phyloP scores from a whole-genome alignment of 2,888 invertebrate genomes.

The Drepanosiphum platanoidis region DNA sequence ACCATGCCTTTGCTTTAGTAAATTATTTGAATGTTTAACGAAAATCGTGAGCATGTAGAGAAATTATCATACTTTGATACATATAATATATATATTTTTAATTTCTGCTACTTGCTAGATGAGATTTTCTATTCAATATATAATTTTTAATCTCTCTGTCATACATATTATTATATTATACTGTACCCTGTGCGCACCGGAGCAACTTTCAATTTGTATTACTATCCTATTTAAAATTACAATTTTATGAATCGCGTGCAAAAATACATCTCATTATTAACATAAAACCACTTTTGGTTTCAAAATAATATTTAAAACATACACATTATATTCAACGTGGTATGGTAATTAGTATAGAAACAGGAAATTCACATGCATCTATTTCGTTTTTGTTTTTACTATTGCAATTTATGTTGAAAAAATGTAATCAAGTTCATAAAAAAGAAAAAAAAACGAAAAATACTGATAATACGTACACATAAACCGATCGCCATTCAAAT shows the following conservation, averaged over 20 bases:
- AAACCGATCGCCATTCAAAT: too few species aligned
- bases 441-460: too few species aligned
- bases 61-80: background rate
- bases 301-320: background rate
- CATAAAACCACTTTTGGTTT: background rate
- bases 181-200: background rate
- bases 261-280: background rate
- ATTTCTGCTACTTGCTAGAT: background rate
- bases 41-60: background rate
- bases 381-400: background rate
- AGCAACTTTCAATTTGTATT: background rate
- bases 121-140: background rate
- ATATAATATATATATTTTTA: too few species aligned
- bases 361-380: background rate
- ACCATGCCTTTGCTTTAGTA: background rate
- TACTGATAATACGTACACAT: too few species aligned
- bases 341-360: background rate
- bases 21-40: background rate
- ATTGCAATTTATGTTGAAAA: background rate
- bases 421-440: too few species aligned
- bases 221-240: background rate
- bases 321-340: background rate
- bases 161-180: background rate
- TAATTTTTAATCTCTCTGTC: background rate
- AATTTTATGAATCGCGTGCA: background rate